Base-by-base conservation (phyloP, 1,140 invertebrate species). In the Hyles euphorbiae region DNA sequence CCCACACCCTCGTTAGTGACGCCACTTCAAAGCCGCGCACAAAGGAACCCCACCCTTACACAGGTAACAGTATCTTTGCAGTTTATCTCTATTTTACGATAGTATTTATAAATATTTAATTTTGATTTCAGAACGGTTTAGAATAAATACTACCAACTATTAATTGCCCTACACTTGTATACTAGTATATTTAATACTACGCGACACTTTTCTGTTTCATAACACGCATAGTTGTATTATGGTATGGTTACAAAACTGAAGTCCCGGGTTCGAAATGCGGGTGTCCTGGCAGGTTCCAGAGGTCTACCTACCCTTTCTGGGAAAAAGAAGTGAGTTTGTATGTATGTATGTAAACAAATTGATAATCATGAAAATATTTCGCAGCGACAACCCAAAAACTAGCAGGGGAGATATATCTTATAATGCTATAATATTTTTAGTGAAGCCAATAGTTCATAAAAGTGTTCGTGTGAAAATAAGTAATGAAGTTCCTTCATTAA, bases 21-120 rank as follows among this genome's bases (percentile, higher is more conserved):
- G 50, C 47, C 58, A 60, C 57, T 64, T 64, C 58, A 60, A 58
- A 63, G 57, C 44, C 56, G 58, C 58, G 53, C 55, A 63, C 61
- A 63, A 63, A 56, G 54, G 61, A 32, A 45, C 34, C 32, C 55
- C 46, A 22, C 22, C 33, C 3, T 36, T 34, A 22, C 48, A 7
- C 53, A 46, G 53, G 47, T 52, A 56, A 8, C 60, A 56, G 47
- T 48, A 53, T 47, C 48, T 61, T 61, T 61, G 52, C 56, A 53
- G 48, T 61, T 56, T 61, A 61, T 61, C 60, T 56, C 32, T 50
- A 55, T 61, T 56, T 56, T 52, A 40, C 47, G 60, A 56, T 56
- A 61, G 53, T 56, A 44, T 34, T 48, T 7, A 52, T 3, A n/a
- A n/a, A 48, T 48, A 9, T 48, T 22, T 22, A 22, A 22, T 22